Conservation (phyloP, 2,888 invertebrate genomes). For the Leptothorax acervorum region DNA sequence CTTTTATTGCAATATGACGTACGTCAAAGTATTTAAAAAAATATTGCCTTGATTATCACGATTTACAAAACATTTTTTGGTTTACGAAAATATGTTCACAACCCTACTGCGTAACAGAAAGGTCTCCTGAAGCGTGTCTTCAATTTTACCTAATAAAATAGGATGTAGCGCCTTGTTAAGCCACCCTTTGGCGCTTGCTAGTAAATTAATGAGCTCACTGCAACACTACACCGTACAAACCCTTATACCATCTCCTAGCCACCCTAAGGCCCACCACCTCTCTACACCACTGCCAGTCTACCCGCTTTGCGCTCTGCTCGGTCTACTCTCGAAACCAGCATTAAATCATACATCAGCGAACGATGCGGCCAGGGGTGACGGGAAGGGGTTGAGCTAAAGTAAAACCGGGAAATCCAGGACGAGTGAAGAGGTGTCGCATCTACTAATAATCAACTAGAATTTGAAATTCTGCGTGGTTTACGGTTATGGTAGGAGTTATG, state of each 20-base stretch:
- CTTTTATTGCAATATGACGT: neutral
- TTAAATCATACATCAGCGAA: constrained; percentile 84
- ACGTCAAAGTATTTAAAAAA: neutral
- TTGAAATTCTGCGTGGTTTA: constrained; percentile 51
- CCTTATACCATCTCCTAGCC: constrained; percentile 77
- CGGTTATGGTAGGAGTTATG: neutral
- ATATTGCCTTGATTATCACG: neutral
- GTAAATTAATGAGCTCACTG: constrained; percentile 85
- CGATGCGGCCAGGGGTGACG: constrained; percentile 68
- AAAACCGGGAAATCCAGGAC: constrained; percentile 68
- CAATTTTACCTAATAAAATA: constrained; percentile 83
- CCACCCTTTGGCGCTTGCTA: constrained; percentile 82
- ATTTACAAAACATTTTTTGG: constrained; percentile 43
- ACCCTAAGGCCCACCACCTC: constrained; percentile 60
- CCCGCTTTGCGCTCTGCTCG: constrained; percentile 73
- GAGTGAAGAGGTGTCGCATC: constrained; percentile 74
- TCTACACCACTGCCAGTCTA: constrained; percentile 65
- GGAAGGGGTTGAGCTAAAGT: constrained; percentile 65
- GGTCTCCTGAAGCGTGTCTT: constrained; percentile 75
- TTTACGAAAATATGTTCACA: constrained; percentile 45
- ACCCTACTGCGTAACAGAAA: constrained; percentile 60
- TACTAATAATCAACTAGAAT: constrained; percentile 77
- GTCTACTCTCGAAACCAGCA: constrained; percentile 81
- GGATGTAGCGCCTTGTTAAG: constrained; percentile 82
- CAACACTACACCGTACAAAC: constrained; percentile 83